A percentile compares a stretch with the other conserved stretches of the same genome.
Evolutionary conservation across 1,140 invertebrate genomes (phyloP).

Genomic region (Trachelipus rathkii): DNA sequence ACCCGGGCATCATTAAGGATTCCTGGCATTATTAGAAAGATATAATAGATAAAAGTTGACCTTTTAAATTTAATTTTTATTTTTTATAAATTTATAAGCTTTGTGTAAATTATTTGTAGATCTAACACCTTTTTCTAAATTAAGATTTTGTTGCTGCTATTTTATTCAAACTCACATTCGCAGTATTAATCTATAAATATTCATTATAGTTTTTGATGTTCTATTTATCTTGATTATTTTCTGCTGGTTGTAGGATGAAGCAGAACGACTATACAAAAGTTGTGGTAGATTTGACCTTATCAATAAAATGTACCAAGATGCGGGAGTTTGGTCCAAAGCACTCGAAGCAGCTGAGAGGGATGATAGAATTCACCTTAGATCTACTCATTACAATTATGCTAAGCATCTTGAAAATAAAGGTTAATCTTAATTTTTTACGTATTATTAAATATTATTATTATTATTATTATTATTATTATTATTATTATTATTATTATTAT

Average conservation of each 20-base stretch:
- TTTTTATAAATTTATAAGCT: too few species aligned
- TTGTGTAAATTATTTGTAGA: too few species aligned
- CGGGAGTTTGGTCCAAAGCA: slow-evolving; percentile 68
- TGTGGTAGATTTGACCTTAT: slow-evolving; percentile 78
- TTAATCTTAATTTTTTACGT: too few species aligned
- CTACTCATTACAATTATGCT: slow-evolving; percentile 79
- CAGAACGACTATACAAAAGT: slow-evolving; percentile 75
- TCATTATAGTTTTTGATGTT: not conserved
- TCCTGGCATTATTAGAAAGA: too few species aligned
- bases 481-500: too few species aligned
- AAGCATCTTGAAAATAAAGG: slow-evolving; percentile 72
- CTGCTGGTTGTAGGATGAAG: slow-evolving; percentile 67
- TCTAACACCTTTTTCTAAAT: too few species aligned
- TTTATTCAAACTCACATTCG: not conserved
- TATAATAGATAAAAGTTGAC: too few species aligned
- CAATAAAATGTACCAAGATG: slow-evolving; percentile 73
- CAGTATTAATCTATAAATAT: not conserved
- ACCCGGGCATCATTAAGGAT: too few species aligned
- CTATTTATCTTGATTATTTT: not conserved
- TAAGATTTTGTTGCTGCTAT: too few species aligned
- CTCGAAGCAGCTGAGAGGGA: slow-evolving; percentile 68
- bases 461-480: too few species aligned
- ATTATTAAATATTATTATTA: too few species aligned
- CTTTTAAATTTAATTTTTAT: too few species aligned
- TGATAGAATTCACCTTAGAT: slow-evolving; percentile 81